These are phyloP conservation scores for Brachionichthys hirsutus DNA, from an alignment of 2,113 vertebrate genomes.

Conservation along the genomic window DNA sequence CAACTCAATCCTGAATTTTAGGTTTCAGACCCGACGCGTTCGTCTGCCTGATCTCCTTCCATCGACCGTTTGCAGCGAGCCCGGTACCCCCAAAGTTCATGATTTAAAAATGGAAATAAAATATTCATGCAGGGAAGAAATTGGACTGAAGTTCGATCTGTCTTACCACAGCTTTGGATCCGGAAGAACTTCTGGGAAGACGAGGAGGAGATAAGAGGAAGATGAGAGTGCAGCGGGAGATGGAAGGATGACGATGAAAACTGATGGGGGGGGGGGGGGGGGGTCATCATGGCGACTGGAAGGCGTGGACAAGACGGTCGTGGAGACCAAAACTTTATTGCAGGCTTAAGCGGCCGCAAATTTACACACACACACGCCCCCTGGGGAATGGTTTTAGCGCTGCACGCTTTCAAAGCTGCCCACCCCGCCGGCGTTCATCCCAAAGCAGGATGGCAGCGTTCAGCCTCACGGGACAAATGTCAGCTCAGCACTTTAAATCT, in stretches of 20 bases:
- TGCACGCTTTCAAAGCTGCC: too few species aligned
- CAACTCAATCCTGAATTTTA: too few species aligned
- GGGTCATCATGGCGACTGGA: constrained; percentile 48
- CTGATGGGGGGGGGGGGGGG: constrained; percentile 19
- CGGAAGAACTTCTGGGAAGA: constrained; percentile 33
- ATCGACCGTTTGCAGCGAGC: constrained; percentile 30
- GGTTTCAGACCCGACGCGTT: too few species aligned
- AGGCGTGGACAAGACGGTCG: constrained; percentile 31
- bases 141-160: constrained; percentile 34
- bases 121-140: constrained; percentile 41
- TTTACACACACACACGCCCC: constrained; percentile 2
- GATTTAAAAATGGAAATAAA: constrained; percentile 44
- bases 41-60: background rate
- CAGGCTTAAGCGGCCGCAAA: constrained; percentile 1
- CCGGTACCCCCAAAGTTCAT: constrained; percentile 11
- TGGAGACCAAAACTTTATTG: constrained; percentile 2
- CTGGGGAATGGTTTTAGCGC: too few species aligned
- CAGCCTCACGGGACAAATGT: constrained; percentile 15
- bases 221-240: constrained; percentile 42
- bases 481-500: constrained; percentile 14
- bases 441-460: background rate
- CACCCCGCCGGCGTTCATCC: background rate
- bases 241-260: constrained; percentile 47
- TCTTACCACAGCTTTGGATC: constrained; percentile 33
- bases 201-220: constrained; percentile 35